These are phyloP conservation scores for Drosophila nasuta DNA, from an alignment of 1,140 invertebrate genomes.

Conservation along the genomic window DNA sequence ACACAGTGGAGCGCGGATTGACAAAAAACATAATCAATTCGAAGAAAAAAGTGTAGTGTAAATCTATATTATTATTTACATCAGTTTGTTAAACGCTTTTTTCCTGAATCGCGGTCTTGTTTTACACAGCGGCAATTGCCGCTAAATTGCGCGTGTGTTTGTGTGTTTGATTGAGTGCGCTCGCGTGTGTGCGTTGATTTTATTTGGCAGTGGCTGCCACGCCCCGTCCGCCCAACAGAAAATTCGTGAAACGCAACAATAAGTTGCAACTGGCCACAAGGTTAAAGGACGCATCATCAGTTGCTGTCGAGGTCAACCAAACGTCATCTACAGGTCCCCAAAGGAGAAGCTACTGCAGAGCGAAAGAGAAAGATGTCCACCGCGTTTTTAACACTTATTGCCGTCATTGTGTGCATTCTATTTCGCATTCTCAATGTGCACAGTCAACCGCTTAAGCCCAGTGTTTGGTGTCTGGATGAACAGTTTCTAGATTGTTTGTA, in stretches of 20 bases:
- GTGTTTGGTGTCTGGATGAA: slow-evolving; percentile 90
- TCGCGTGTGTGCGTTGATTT: slow-evolving; percentile 8
- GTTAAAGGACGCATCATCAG: slow-evolving; percentile 27
- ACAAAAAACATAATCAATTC: background rate
- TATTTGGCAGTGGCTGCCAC: slow-evolving; percentile 3
- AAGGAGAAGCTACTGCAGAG: background rate
- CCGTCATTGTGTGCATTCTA: slow-evolving; percentile 91
- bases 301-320: background rate
- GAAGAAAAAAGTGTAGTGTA: slow-evolving; percentile 6
- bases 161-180: background rate
- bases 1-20: slow-evolving; percentile 10
- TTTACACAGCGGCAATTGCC: slow-evolving; percentile 23
- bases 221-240: background rate
- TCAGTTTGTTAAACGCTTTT: background rate
- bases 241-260: background rate
- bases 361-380: slow-evolving; percentile 88
- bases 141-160: slow-evolving; percentile 5
- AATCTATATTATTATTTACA: slow-evolving; percentile 21
- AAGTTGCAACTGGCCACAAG: slow-evolving; percentile 4
- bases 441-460: slow-evolving; percentile 90
- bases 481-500: slow-evolving; percentile 91
- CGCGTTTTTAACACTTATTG: slow-evolving; percentile 90
- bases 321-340: slow-evolving; percentile 22
- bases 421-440: slow-evolving; percentile 93
- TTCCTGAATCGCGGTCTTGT: slow-evolving; percentile 22